Evolutionary conservation across 2,113 vertebrate species (phyloP), one percentile per base, ranked within the genome.

Genomic region (Dipodomys ordii): DNA sequence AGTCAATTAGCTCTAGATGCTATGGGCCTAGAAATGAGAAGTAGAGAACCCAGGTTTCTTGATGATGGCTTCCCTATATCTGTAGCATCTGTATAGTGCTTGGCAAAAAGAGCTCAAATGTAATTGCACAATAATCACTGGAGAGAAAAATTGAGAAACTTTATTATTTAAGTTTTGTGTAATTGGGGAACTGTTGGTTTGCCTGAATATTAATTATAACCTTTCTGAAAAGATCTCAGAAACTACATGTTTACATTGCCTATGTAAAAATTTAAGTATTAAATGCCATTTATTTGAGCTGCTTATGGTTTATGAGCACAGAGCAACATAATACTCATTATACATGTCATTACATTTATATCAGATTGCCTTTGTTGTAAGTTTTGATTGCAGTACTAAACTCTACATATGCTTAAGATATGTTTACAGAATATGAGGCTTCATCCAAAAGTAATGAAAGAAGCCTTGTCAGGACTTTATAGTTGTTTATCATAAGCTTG

Each of bases 291-390:
- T 92, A 90, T 89, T 76, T 88, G 88, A 89, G 32, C 62, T 67
- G 46, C 67, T 93, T 96, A 60, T 68, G 57, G 83, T 87, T 91
- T 96, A 62, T 91, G 82, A 93, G 79, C 80, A 93, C n/a, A 39
- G 35, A 88, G 73, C 30, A 93, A 60, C 77, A 46, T 35, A 82
- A 93, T 91, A 84, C 64, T 89, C 81, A 79, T 85, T 85, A 82
- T 69, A 67, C 78, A 91, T 93, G 86, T 88, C 92, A 83, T 93
- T 94, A 78, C 57, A 88, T 96, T 92, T 91, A 46, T 88, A 88
- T 96, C 92, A 87, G 91, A 84, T 95, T 91, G 78, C 57, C 83
- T 94, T 77, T 83, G 84, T 74, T 88, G 72, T 90, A 87, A 82
- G 39, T 96, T 95, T 96, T 81, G 80, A 94, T 65, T 84, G 69